Conservation (phyloP, 2,797 vertebrate species). For the Amblyopsis hoosieri region DNA sequence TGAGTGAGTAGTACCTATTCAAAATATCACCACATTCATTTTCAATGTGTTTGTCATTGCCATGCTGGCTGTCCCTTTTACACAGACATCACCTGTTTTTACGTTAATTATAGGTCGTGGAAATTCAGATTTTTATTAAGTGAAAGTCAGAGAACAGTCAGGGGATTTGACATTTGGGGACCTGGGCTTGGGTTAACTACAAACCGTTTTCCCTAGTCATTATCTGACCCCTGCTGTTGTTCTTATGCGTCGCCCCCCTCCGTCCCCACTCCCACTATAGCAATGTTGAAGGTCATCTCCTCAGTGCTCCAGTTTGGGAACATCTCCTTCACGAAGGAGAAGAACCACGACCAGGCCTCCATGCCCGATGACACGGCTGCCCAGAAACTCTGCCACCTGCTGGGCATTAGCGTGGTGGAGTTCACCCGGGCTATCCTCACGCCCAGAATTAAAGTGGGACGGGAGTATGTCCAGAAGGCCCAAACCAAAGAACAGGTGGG, state of each 20-base stretch:
- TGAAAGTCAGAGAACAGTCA: too few species aligned
- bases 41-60: too few species aligned
- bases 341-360: slow-evolving; percentile 89
- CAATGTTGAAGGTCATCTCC: slow-evolving; percentile 88
- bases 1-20: too few species aligned
- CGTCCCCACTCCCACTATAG: slow-evolving; percentile 56
- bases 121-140: too few species aligned
- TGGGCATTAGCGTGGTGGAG: slow-evolving; percentile 90
- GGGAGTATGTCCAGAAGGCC: slow-evolving; percentile 92
- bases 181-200: not conserved
- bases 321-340: slow-evolving; percentile 85
- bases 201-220: not conserved
- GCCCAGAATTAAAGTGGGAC: slow-evolving; percentile 91
- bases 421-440: slow-evolving; percentile 90
- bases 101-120: too few species aligned
- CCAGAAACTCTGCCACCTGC: slow-evolving; percentile 90
- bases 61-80: too few species aligned
- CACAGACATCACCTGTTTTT: too few species aligned
- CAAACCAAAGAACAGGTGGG: slow-evolving; percentile 92
- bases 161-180: not conserved
- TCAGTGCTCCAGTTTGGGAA: slow-evolving; percentile 91
- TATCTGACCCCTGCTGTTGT: slow-evolving; percentile 2
- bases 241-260: slow-evolving; percentile 1
- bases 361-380: slow-evolving; percentile 95
- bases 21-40: too few species aligned